Conservation (phyloP, 2,888 invertebrate species). For the Acholoe squamosa region DNA sequence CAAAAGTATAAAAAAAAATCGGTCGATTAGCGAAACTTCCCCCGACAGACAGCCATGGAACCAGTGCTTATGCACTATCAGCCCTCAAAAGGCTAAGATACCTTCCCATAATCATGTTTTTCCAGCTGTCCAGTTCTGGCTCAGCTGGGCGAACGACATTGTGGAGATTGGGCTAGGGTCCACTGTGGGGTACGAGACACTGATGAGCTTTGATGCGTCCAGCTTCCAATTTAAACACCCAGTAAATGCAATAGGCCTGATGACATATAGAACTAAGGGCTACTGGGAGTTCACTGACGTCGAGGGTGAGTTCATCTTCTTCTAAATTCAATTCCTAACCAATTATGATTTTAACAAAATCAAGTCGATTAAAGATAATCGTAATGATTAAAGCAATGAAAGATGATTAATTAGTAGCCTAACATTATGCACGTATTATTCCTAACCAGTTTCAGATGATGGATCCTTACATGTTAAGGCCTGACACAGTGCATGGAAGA, state of each 20-base stretch:
- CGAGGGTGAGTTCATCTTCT: not conserved
- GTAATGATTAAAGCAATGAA: not conserved
- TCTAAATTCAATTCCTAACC: not conserved
- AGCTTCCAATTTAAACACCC: not conserved
- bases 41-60: too few species aligned
- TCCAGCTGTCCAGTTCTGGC: constrained; percentile 23
- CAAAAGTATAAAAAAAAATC: too few species aligned
- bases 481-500: too few species aligned
- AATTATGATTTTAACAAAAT: not conserved
- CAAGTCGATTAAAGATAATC: not conserved
- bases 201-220: not conserved
- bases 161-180: not conserved
- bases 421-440: too few species aligned
- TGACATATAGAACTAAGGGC: not conserved
- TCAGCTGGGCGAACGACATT: not conserved
- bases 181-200: not conserved
- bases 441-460: too few species aligned
- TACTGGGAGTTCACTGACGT: constrained; percentile 43
- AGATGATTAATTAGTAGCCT: not conserved
- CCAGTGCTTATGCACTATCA: too few species aligned
- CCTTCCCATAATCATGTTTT: too few species aligned
- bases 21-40: too few species aligned
- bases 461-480: too few species aligned
- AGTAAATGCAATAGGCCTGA: not conserved
- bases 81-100: too few species aligned